Conservation (phyloP, 2,113 vertebrate species). For the Actinemys pallida region DNA sequence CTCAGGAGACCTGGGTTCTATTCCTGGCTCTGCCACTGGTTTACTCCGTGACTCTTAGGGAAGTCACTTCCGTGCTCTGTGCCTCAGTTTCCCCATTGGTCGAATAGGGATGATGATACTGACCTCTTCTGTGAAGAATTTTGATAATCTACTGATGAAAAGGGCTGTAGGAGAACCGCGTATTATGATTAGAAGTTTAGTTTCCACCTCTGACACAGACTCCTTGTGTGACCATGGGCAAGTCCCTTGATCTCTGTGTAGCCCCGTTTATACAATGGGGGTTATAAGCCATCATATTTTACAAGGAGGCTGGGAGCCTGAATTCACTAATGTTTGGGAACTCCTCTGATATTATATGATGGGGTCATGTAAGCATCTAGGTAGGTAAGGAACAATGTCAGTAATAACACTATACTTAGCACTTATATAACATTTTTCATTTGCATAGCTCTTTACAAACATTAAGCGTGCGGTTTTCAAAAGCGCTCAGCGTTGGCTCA, state of each 20-base stretch:
- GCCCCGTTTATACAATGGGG: background rate
- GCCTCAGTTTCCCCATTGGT: background rate
- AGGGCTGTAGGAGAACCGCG: background rate
- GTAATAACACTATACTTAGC: background rate
- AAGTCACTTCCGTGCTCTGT: background rate
- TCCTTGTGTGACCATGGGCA: background rate
- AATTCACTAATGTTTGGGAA: background rate
- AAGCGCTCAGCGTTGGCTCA: background rate
- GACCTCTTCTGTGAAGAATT: background rate
- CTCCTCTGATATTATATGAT: background rate
- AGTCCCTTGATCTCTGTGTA: background rate
- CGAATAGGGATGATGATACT: background rate
- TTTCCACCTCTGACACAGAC: background rate
- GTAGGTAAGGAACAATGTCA: background rate
- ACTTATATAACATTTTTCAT: background rate
- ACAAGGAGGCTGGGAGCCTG: background rate
- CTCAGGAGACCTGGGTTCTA: background rate
- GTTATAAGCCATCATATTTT: background rate
- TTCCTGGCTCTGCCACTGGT: background rate
- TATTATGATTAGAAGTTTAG: background rate
- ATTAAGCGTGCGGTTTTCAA: background rate
- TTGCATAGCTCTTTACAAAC: background rate
- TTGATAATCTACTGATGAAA: background rate
- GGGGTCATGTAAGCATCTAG: background rate
- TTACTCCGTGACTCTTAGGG: background rate